Conservation (phyloP, 1,140 invertebrate genomes). For the Listronotus oregonensis region DNA sequence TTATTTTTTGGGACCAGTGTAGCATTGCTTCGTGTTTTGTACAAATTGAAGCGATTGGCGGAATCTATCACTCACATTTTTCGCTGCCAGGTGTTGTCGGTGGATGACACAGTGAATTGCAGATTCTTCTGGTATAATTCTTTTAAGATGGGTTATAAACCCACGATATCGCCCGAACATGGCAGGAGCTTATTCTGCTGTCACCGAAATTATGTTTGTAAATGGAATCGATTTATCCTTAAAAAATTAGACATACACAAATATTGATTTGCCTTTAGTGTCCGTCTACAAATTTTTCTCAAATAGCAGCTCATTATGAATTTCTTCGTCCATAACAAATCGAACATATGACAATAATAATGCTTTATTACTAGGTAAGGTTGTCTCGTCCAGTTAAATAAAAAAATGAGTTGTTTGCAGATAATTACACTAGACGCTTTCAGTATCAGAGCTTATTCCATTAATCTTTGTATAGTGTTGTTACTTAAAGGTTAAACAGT, state of each 20-base stretch:
- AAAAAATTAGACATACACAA: too few relatives aligned
- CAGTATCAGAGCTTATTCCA: too few relatives aligned
- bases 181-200: slow-evolving; percentile 8
- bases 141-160: slow-evolving; percentile 23
- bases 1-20: too few relatives aligned
- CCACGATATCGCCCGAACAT: slow-evolving; percentile 17
- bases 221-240: too few relatives aligned
- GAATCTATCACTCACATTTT: slow-evolving; percentile 22
- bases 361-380: slow-evolving; percentile 55
- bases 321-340: slow-evolving; percentile 54
- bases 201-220: too few relatives aligned
- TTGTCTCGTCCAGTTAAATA: too few relatives aligned
- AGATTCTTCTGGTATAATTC: slow-evolving; percentile 4
- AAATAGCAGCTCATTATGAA: slow-evolving; percentile 47
- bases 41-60: slow-evolving; percentile 20
- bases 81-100: slow-evolving; percentile 19
- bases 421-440: too few relatives aligned
- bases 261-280: slow-evolving; percentile 56
- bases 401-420: too few relatives aligned
- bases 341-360: slow-evolving; percentile 55
- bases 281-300: slow-evolving; percentile 53
- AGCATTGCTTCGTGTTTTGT: too few relatives aligned
- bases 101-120: slow-evolving; percentile 29
- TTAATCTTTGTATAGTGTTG: slow-evolving; percentile 52
- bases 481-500: slow-evolving; percentile 55